Conservation (phyloP, 2,888 invertebrate genomes). For the Zygothrica quintamaculata region DNA sequence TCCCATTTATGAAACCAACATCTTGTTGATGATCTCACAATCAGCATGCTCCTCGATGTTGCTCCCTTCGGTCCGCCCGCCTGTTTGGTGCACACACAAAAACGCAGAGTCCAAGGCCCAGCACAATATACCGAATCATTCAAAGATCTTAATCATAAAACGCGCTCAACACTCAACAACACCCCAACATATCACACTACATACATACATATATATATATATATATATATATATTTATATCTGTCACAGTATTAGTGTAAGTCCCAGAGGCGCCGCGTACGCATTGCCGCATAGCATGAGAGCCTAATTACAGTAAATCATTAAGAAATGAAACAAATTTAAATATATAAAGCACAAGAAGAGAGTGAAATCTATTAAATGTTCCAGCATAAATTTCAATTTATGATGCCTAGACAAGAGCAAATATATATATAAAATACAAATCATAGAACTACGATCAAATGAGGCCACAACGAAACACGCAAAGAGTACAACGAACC, state of each 20-base stretch:
- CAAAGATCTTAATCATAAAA: slow-evolving; percentile 72
- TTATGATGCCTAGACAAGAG: slow-evolving; percentile 62
- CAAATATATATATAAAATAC: no score
- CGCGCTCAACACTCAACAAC: slow-evolving; percentile 35
- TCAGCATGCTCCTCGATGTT: slow-evolving; percentile 31
- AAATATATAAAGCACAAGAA: slow-evolving; percentile 46
- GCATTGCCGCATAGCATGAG: slow-evolving; percentile 48
- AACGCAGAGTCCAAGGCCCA: no score
- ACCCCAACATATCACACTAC: slow-evolving; percentile 34
- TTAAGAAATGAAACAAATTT: slow-evolving; percentile 67
- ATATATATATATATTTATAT: not conserved
- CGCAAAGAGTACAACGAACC: slow-evolving; percentile 61
- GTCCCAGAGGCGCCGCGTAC: slow-evolving; percentile 40
- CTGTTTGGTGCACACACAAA: slow-evolving; percentile 18
- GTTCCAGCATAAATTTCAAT: slow-evolving; percentile 79
- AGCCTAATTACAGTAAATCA: slow-evolving; percentile 75
- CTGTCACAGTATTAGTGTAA: slow-evolving; percentile 27
- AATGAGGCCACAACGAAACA: slow-evolving; percentile 65
- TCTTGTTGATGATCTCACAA: slow-evolving; percentile 71
- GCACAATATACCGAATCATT: slow-evolving; percentile 32
- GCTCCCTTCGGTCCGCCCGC: slow-evolving; percentile 52
- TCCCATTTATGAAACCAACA: slow-evolving; percentile 41
- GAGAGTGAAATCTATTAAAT: slow-evolving; percentile 69
- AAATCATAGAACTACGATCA: slow-evolving; percentile 44
- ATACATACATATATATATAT: slow-evolving; percentile 10